These are phyloP conservation scores for Liopterus haemorrhoidalis DNA, from an alignment of 2,888 invertebrate species.

Conservation along the genomic window DNA sequence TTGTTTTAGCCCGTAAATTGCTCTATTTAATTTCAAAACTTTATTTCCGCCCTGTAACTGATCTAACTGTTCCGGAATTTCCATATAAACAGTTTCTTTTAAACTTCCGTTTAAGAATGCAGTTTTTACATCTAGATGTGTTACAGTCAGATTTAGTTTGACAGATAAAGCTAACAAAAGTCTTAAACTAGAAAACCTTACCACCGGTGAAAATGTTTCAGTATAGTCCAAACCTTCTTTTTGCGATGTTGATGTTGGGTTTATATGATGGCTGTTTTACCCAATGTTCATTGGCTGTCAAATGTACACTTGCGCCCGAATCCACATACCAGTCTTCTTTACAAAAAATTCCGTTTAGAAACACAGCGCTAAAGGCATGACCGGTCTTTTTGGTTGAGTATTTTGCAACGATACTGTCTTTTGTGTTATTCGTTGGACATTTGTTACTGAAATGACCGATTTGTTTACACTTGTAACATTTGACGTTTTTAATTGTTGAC, in stretches of 20 bases:
- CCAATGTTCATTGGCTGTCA: slow-evolving; percentile 8
- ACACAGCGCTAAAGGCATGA: slow-evolving; percentile 15
- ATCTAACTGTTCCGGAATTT: slow-evolving; percentile 27
- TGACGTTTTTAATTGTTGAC: too few species aligned
- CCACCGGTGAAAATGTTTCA: slow-evolving; percentile 33
- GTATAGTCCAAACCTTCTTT: slow-evolving; percentile 26
- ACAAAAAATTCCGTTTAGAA: slow-evolving; percentile 5
- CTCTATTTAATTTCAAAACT: slow-evolving; percentile 25
- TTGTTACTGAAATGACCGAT: slow-evolving; percentile 9
- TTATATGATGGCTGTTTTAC: slow-evolving; percentile 6
- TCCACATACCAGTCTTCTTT: slow-evolving; percentile 18
- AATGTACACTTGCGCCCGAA: slow-evolving; percentile 17
- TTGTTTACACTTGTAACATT: slow-evolving; percentile 15
- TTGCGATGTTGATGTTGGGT: slow-evolving; percentile 13
- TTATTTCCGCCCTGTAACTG: slow-evolving; percentile 14
- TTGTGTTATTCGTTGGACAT: too few species aligned
- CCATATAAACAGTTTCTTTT: slow-evolving; percentile 31
- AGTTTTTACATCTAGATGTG: slow-evolving; percentile 32
- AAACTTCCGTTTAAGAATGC: slow-evolving; percentile 34
- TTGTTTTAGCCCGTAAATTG: slow-evolving; percentile 31
- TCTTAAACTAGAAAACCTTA: slow-evolving; percentile 29
- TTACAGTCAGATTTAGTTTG: slow-evolving; percentile 22
- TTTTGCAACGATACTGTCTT: too few species aligned
- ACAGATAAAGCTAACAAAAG: slow-evolving; percentile 28
- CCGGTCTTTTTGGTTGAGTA: background rate